phyloP scores from a whole-genome alignment of 2,113 vertebrate genomes.

The Cyphomyrus plagiostoma region DNA sequence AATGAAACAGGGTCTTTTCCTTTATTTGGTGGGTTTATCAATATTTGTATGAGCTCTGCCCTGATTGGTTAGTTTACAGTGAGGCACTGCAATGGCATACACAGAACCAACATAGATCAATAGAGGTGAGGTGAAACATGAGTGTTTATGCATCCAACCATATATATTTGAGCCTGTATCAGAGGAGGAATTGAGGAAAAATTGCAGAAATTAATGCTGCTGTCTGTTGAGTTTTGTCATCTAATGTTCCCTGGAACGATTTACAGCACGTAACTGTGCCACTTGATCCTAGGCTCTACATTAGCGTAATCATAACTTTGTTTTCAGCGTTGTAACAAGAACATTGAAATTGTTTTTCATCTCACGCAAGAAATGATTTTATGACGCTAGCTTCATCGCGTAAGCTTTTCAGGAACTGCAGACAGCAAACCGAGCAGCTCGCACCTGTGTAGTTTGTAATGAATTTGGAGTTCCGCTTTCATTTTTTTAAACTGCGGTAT shows the following conservation, averaged over 20 bases:
- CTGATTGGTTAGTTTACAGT: not conserved
- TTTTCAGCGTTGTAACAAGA: not conserved
- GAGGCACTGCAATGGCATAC: not conserved
- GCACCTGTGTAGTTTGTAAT: not conserved
- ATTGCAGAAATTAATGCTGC: not conserved
- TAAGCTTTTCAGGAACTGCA: not conserved
- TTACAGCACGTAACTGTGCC: not conserved
- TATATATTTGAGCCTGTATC: not conserved
- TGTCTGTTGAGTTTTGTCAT: not conserved
- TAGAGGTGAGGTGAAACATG: not conserved
- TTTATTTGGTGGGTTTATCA: not conserved
- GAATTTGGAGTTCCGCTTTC: not conserved
- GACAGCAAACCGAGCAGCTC: not conserved
- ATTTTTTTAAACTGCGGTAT: not conserved
- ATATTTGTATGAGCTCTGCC: not conserved
- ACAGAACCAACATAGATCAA: not conserved
- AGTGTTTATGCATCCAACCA: not conserved
- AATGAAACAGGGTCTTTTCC: not conserved
- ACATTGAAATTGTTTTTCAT: not conserved
- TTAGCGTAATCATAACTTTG: not conserved
- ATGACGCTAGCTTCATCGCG: not conserved
- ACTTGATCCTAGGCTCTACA: not conserved
- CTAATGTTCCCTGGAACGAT: not conserved
- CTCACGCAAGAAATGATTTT: not conserved
- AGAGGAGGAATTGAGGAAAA: not conserved